These are phyloP conservation scores for Terrapene triunguis DNA, from an alignment of 2,113 vertebrate genomes.

Conservation along the genomic window DNA sequence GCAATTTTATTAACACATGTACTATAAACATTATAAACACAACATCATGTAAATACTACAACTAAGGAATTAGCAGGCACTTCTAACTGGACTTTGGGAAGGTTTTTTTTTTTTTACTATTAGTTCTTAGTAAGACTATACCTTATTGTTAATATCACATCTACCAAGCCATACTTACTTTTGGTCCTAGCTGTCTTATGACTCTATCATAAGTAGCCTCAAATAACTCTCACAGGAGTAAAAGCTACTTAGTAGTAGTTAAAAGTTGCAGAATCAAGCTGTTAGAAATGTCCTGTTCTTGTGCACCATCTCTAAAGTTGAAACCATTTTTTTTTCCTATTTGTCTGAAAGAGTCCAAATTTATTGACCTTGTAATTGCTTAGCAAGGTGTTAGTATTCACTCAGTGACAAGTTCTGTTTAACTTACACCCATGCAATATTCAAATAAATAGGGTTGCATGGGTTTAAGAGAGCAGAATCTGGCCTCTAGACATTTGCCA, in stretches of 20 bases:
- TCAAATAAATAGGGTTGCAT: background rate
- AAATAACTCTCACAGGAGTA: background rate
- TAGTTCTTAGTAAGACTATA: background rate
- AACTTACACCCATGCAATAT: background rate
- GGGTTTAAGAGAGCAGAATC: background rate
- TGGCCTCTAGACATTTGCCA: background rate
- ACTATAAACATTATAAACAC: background rate
- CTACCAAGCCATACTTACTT: background rate
- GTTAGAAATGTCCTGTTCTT: background rate
- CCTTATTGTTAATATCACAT: background rate
- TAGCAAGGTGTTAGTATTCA: background rate
- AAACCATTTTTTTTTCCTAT: background rate
- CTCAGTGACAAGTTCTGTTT: conserved; percentile 1
- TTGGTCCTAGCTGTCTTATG: background rate
- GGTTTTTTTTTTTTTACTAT: background rate
- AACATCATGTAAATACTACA: background rate
- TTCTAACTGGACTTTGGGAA: background rate
- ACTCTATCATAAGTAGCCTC: background rate
- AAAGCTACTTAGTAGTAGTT: background rate
- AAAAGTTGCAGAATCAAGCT: background rate
- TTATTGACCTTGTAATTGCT: background rate
- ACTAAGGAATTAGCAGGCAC: background rate
- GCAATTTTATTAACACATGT: background rate
- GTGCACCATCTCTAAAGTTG: background rate
- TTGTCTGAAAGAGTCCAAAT: background rate